Evolutionary conservation across 2,888 invertebrate genomes (phyloP).

Genomic region (Cerastis rubricosa): DNA sequence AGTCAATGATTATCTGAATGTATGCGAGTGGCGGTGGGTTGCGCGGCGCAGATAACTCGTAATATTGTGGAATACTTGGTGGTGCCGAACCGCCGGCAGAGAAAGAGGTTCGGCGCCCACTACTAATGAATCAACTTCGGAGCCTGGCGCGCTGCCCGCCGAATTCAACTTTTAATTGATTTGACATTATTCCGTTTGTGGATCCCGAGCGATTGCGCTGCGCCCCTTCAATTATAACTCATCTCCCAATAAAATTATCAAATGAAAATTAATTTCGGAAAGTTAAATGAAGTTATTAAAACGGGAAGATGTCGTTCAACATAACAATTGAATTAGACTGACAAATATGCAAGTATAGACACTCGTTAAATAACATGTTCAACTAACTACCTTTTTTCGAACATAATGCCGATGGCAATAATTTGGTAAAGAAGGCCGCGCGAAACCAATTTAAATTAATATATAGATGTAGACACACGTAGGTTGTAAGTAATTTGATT

Average conservation of each 20-base stretch:
- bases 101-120: conserved; percentile 75
- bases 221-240: conserved; percentile 88
- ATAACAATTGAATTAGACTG: conserved; percentile 68
- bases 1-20: conserved; percentile 73
- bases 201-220: conserved; percentile 82
- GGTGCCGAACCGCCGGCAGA: conserved; percentile 50
- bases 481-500: conserved; percentile 42
- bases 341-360: conserved; percentile 49
- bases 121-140: conserved; percentile 87
- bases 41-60: conserved; percentile 77
- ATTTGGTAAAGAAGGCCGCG: conserved; percentile 18
- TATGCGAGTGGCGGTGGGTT: conserved; percentile 70
- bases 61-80: conserved; percentile 74
- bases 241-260: conserved; percentile 87
- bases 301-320: conserved; percentile 75
- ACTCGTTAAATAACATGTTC: conserved; percentile 30
- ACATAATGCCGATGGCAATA: conserved; percentile 12
- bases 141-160: conserved; percentile 82
- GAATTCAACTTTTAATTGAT: conserved; percentile 89
- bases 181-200: conserved; percentile 89
- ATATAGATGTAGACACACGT: conserved; percentile 4
- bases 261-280: conserved; percentile 88
- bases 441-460: conserved; percentile 31
- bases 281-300: conserved; percentile 86
- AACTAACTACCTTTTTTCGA: conserved; percentile 25